Evolutionary conservation across 2,888 invertebrate genomes (phyloP), one percentile per base, ranked within the genome.

Genomic region (Lochmaea crataegi): DNA sequence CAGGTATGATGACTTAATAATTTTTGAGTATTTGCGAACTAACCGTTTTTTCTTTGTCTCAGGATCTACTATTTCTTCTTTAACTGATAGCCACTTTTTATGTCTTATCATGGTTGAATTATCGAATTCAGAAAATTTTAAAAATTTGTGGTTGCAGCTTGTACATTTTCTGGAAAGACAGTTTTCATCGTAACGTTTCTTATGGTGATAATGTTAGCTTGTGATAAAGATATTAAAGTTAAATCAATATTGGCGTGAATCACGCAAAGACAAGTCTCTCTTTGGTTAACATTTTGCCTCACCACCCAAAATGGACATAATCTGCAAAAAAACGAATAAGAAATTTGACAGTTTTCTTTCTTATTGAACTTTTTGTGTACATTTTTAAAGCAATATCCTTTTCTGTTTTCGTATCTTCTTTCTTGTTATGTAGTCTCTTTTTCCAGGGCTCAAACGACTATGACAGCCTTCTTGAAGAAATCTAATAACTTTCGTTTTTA

Each of bases 121-220:
- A 61, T 68, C 48, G 38, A 60, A 53, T 45, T 61, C 68, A 18
- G 2, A 26, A 32, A 45, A 61, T 60, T 18, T 16, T 48, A 68
- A 38, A 61, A 45, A 45, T 32, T 68, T 68, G 32, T 14, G 18
- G 10, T 48, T 32, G 32, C 60, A 68, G 48, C 48, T 61, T 45
- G 42, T 32, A 45, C 68, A 68, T 41, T 58, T 61, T 68, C 68
- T 60, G 11, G 60, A 58, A 42, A 61, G 22, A 16, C 68, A 68
- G 32, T 32, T 51, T n/a, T n/a, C n/a, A n/a, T n/a, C n/a, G n/a
- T n/a, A n/a, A n/a, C n/a, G 22, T 65, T 65, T 65, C 48, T 48
- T 10, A 65, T 26, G 51, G 65, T 48, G 18, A 65, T 48, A 48
- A 65, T 65, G 26, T 65, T 65, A 26, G 65, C 65, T 22, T 32